Conservation (phyloP, 2,888 invertebrate species). For the Cryptocheilus praepositus region DNA sequence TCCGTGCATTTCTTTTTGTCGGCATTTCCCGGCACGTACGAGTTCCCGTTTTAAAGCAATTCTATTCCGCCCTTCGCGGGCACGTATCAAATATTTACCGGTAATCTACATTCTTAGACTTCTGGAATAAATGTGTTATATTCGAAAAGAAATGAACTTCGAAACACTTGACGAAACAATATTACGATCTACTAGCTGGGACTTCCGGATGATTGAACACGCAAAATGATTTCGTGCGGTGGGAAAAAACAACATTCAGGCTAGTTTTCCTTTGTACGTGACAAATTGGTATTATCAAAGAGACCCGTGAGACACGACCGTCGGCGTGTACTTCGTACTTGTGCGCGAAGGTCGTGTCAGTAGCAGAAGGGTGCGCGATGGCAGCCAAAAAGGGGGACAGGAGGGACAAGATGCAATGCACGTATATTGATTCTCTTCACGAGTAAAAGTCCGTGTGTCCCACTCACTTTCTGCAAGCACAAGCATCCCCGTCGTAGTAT, state of each 20-base stretch:
- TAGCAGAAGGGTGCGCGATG: slow-evolving; percentile 56
- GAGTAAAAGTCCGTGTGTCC: slow-evolving; percentile 58
- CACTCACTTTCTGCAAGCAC: slow-evolving; percentile 52
- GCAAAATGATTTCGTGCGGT: too few species aligned
- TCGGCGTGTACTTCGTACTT: too few species aligned
- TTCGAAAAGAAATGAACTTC: too few species aligned
- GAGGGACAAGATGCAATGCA: slow-evolving; percentile 71
- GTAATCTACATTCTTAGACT: too few species aligned
- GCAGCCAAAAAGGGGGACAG: slow-evolving; percentile 57
- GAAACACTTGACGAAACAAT: too few species aligned
- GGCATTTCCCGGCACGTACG: too few species aligned
- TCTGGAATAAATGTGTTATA: too few species aligned
- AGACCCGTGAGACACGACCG: not conserved
- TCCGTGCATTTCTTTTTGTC: slow-evolving; percentile 2
- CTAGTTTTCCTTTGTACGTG: not conserved
- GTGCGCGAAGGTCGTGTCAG: slow-evolving; percentile 48
- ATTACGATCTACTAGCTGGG: too few species aligned
- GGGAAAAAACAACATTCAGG: not conserved
- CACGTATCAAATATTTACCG: too few species aligned
- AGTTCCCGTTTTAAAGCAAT: too few species aligned
- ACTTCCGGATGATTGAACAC: too few species aligned
- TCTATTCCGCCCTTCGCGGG: too few species aligned
- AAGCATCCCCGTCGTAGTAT: slow-evolving; percentile 15
- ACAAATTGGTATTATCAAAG: slow-evolving; percentile 3
- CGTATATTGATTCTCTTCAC: slow-evolving; percentile 72